Base-by-base conservation (phyloP, 2,888 invertebrate species). In the Athetis lepigone region DNA sequence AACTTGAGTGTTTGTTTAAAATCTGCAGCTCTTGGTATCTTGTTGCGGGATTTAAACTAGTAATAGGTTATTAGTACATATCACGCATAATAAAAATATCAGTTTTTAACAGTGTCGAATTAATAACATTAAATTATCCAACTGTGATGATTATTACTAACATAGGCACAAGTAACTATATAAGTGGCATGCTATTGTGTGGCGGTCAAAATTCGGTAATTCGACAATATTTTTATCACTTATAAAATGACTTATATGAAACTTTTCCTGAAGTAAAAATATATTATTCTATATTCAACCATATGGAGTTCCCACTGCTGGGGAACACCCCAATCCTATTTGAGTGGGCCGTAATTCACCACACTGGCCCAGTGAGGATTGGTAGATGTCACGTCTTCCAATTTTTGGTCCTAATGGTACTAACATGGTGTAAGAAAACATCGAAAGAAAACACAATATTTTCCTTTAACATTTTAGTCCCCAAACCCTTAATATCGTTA, bases 1-100 rank as follows among this genome's bases (percentile, higher is more conserved):
- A 18, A n/a, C 13, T 40, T 51, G 9, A 42, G n/a, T 9, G 37
- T 23, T 25, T 39, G 23, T 23, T 37, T 45, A 45, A 49, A 39
- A 49, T 5, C n/a, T 9, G n/a, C 25, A 37, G n/a, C n/a, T n/a
- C n/a, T n/a, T n/a, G n/a, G n/a, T n/a, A n/a, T n/a, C n/a, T n/a
- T n/a, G n/a, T n/a, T n/a, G n/a, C n/a, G n/a, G n/a, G n/a, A n/a
- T n/a, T n/a, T n/a, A n/a, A n/a, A n/a, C 8, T 18, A 36, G 33
- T 11, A 2, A 33, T 13, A 2, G 11, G 11, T 9, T 29, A 3
- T 29, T 1, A 4, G 29, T 11, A 33, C 33, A 33, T 33, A 13
- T 4, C 33, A 13, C 4, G 33, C 33, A 33, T 33, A 33, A 33
- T 6, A 33, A 33, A 13, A 13, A 13, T 11, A 13, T 13, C 33